These are phyloP conservation scores for Melanotaenia trifasciata DNA, from an alignment of 2,797 vertebrate genomes.

Conservation along the genomic window DNA sequence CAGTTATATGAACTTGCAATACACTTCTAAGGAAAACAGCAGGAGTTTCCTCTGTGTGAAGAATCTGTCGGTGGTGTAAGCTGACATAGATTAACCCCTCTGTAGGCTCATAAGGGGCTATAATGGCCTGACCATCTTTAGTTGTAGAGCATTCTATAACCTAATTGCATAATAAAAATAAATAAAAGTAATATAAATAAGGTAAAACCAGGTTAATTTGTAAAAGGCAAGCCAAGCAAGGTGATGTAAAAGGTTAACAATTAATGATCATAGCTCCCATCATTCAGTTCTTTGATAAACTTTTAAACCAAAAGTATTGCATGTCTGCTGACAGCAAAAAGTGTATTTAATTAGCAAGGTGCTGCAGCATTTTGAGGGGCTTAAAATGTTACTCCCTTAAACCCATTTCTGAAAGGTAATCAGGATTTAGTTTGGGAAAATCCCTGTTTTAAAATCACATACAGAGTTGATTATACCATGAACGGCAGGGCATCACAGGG, in stretches of 20 bases:
- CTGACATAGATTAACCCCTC: conserved; percentile 61
- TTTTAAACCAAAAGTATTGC: not conserved
- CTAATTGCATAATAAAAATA: not conserved
- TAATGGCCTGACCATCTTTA: conserved; percentile 15
- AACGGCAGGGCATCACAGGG: conserved; percentile 2
- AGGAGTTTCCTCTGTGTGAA: conserved; percentile 51
- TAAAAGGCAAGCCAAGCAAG: not conserved
- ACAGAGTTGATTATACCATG: not conserved
- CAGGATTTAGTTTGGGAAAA: not conserved
- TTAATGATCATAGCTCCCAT: too few relatives aligned
- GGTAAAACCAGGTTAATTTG: not conserved
- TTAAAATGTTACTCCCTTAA: not conserved
- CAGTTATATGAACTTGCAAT: conserved; percentile 8
- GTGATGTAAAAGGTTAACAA: not conserved
- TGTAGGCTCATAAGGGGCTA: conserved; percentile 34
- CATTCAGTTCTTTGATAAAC: not conserved
- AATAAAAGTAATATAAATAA: not conserved
- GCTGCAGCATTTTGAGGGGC: not conserved
- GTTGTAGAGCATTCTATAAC: not conserved
- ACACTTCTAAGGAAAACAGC: conserved; percentile 15
- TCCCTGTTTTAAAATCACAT: conserved; percentile 7
- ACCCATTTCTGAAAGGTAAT: not conserved
- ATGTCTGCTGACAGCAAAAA: not conserved
- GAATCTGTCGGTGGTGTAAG: conserved; percentile 62
- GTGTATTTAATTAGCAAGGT: not conserved